phyloP scores from a whole-genome alignment of 2,113 vertebrate genomes.

The Toxotes chatareus region DNA sequence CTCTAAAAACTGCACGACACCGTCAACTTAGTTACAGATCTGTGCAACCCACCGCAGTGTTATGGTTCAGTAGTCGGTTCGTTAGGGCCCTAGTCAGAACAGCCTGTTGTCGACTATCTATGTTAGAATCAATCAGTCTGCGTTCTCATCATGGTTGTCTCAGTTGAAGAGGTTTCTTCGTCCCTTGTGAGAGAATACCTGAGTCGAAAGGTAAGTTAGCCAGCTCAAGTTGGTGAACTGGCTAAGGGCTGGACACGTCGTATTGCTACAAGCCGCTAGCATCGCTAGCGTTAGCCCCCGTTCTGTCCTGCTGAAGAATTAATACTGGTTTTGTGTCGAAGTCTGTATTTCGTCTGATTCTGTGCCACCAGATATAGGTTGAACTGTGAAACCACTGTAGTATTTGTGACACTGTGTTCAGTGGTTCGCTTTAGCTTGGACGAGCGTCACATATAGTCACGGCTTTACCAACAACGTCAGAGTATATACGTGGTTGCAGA shows the following conservation, averaged over 20 bases:
- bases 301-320: no score
- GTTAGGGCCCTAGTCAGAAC: background rate
- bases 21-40: background rate
- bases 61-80: no score
- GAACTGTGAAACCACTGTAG: background rate
- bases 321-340: background rate
- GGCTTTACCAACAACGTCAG: background rate
- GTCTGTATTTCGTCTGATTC: background rate
- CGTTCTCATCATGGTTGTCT: constrained; percentile 78
- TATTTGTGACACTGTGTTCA: no score
- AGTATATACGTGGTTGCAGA: background rate
- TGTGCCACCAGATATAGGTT: background rate
- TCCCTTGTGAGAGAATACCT: constrained; percentile 94
- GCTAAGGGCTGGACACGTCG: background rate
- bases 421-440: background rate
- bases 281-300: constrained; percentile 23
- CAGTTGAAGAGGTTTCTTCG: constrained; percentile 90
- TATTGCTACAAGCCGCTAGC: background rate
- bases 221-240: background rate
- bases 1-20: background rate
- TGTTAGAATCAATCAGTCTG: background rate
- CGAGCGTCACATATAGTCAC: background rate
- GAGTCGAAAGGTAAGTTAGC: constrained; percentile 88
- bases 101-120: background rate
- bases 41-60: background rate